A percentile compares a stretch with the other conserved stretches of the same genome.
Conservation (phyloP, 1,140 invertebrate genomes). For the Linepithema humile region DNA sequence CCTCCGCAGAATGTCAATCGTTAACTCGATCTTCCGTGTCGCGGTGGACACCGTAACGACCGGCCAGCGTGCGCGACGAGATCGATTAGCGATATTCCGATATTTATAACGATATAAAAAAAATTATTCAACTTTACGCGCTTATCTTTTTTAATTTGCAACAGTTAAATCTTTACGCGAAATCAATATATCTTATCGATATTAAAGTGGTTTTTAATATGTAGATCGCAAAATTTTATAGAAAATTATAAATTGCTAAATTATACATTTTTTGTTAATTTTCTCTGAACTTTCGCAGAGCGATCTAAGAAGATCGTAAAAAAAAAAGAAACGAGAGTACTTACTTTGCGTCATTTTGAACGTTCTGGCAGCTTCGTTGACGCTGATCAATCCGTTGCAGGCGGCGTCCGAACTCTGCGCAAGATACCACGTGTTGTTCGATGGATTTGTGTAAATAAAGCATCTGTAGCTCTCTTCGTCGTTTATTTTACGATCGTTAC, state of each 20-base stretch:
- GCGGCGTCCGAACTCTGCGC: slow-evolving; percentile 93
- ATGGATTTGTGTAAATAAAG: slow-evolving; percentile 87
- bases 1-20: slow-evolving; percentile 35
- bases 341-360: slow-evolving; percentile 88
- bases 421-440: slow-evolving; percentile 83
- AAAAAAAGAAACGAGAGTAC: slow-evolving; percentile 38
- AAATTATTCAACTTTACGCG: no score
- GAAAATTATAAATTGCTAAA: not conserved
- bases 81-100: not conserved
- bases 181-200: not conserved
- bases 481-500: slow-evolving; percentile 84
- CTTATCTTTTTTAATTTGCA: not conserved
- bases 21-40: slow-evolving; percentile 12
- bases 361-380: slow-evolving; percentile 87
- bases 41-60: not conserved
- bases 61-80: not conserved
- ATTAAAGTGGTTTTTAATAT: not conserved
- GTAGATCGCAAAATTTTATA: not conserved
- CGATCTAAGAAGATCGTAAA: not conserved
- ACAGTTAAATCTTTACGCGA: not conserved
- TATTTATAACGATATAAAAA: not conserved
- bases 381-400: slow-evolving; percentile 89
- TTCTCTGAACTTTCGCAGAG: not conserved
- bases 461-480: slow-evolving; percentile 89
- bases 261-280: no score